Conservation (phyloP, 2,113 vertebrate species). For the Myrmecophaga tridactyla region DNA sequence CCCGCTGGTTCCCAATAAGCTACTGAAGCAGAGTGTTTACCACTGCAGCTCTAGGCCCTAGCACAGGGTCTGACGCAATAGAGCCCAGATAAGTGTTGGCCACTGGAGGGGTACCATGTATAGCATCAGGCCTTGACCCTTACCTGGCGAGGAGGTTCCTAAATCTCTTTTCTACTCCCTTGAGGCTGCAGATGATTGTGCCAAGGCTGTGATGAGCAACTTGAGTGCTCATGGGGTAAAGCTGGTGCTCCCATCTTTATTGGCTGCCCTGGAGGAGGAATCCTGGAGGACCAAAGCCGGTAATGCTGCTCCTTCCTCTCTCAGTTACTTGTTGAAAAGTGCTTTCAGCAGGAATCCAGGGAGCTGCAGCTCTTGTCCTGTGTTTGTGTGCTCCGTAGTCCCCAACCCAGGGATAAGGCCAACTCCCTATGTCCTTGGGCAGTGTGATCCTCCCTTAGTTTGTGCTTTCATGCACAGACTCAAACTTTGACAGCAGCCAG, state of each 20-base stretch:
- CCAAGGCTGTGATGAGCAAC: constrained; percentile 99
- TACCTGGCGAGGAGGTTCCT: neutral
- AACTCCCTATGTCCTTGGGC: neutral
- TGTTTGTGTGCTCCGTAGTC: neutral
- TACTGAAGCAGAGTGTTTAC: neutral
- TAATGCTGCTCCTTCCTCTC: constrained; percentile 63
- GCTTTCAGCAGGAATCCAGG: neutral
- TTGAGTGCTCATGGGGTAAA: constrained; percentile 98
- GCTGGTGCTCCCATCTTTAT: constrained; percentile 95
- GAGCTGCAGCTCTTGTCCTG: neutral
- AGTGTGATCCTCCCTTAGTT: neutral
- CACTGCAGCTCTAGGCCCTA: neutral
- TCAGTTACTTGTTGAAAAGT: neutral
- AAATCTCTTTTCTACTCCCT: constrained; percentile 74
- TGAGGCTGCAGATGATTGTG: constrained; percentile 98
- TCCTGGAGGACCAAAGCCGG: constrained; percentile 99
- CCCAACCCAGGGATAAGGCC: neutral
- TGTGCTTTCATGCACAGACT: neutral
- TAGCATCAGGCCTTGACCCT: neutral
- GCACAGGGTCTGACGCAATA: neutral
- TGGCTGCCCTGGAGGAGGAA: constrained; percentile 97
- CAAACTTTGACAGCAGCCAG: neutral
- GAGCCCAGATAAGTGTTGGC: neutral
- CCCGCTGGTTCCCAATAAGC: neutral
- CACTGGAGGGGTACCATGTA: neutral